Evolutionary conservation across 2,113 vertebrate species (phyloP).

Genomic region (Archocentrus centrarchus): DNA sequence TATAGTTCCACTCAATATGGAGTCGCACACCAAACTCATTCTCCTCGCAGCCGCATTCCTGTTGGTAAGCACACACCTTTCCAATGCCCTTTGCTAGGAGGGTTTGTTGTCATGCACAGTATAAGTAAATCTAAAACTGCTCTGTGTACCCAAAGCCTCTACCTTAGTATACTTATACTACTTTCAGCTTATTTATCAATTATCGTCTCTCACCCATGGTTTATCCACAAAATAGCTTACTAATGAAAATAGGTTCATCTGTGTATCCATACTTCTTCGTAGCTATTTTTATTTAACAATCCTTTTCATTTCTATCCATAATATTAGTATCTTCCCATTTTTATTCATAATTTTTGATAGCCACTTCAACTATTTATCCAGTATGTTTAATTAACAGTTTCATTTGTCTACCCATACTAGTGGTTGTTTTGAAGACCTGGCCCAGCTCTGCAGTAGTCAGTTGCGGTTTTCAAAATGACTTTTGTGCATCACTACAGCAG

Average conservation of each 20-base stretch:
- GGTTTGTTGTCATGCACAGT: not conserved
- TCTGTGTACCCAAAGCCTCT: not conserved
- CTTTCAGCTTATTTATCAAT: too few species aligned
- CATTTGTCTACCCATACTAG: not conserved
- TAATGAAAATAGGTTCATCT: not conserved
- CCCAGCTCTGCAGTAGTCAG: not conserved
- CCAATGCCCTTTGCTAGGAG: rapidly evolving
- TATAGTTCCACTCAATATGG: slow-evolving; percentile 76
- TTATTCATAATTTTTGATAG: not conserved
- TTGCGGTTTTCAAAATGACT: not conserved
- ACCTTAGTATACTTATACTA: not conserved
- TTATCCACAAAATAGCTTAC: not conserved
- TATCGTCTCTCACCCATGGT: too few species aligned
- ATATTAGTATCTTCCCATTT: not conserved
- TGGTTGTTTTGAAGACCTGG: not conserved
- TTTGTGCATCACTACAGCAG: not conserved
- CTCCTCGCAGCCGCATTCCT: slow-evolving; percentile 79
- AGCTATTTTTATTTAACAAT: not conserved
- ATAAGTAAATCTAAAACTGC: not conserved
- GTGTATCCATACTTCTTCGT: not conserved
- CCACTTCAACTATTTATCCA: not conserved
- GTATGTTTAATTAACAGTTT: not conserved
- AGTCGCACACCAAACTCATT: slow-evolving; percentile 75
- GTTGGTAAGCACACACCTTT: slow-evolving; percentile 61
- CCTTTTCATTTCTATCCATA: not conserved